Conservation (phyloP, 64 coral and sea anemone species). For the Catalaphyllia jardinei region DNA sequence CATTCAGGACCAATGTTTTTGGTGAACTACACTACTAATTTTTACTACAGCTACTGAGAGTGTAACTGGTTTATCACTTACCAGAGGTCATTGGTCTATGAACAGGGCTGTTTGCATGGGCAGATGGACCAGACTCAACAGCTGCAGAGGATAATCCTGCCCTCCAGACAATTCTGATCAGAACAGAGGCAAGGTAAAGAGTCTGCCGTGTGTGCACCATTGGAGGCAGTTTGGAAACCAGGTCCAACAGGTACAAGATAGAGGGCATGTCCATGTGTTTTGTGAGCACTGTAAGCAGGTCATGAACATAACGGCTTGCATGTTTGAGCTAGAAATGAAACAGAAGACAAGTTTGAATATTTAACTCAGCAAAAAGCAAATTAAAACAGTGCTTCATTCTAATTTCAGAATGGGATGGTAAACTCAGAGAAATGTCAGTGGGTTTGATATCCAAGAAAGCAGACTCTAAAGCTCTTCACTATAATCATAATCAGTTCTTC, state of each 20-base stretch:
- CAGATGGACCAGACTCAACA: slow-evolving; percentile 1
- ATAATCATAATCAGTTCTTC: no score
- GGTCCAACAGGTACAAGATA: slow-evolving; percentile 83
- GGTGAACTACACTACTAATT: no score
- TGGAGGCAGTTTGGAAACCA: slow-evolving; percentile 81
- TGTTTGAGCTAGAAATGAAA: slow-evolving; percentile 84
- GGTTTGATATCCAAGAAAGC: no score
- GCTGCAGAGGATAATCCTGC: slow-evolving; percentile 66
- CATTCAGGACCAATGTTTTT: no score
- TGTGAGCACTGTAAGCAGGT: slow-evolving; percentile 82
- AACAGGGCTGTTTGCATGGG: slow-evolving; percentile 78
- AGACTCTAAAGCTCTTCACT: no score
- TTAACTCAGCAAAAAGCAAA: no score
- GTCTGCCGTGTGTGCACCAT: slow-evolving; percentile 82
- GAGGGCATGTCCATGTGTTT: slow-evolving; percentile 92
- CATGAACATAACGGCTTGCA: slow-evolving; percentile 97
- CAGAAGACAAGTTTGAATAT: neutral
- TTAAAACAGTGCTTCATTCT: no score
- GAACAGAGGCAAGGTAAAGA: slow-evolving; percentile 82
- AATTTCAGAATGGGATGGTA: no score
- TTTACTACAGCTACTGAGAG: neutral
- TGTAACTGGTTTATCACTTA: slow-evolving; percentile 25
- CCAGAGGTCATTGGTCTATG: slow-evolving; percentile 75
- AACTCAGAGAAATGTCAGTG: no score
- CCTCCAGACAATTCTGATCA: slow-evolving; percentile 95